Percentiles rank a stretch among this genome's conserved stretches.
Evolutionary conservation across 2,888 invertebrate species (phyloP).

Genomic region (Athetis lepigone): DNA sequence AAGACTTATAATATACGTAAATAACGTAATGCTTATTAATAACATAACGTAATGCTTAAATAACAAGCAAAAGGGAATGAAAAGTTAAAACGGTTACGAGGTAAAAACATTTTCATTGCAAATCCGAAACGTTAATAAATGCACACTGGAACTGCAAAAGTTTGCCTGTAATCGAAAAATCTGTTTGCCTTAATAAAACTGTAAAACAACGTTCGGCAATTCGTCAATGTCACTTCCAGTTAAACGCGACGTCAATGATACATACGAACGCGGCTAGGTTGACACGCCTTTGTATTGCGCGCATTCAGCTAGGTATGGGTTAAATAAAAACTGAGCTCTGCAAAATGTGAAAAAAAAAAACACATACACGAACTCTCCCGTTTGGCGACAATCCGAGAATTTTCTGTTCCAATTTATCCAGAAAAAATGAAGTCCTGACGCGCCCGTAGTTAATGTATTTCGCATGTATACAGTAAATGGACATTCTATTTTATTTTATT

Average conservation of each 20-base stretch:
- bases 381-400: constrained; percentile 64
- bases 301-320: constrained; percentile 80
- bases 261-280: constrained; percentile 68
- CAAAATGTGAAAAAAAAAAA: constrained; percentile 75
- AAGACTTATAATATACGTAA: background rate
- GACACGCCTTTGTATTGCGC: constrained; percentile 82
- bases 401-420: constrained; percentile 54
- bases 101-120: background rate
- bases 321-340: constrained; percentile 80
- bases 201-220: constrained; percentile 25
- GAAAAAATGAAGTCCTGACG: constrained; percentile 44
- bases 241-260: constrained; percentile 48
- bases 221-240: constrained; percentile 60
- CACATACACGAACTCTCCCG: constrained; percentile 61
- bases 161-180: no score
- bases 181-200: constrained; percentile 24
- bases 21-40: background rate
- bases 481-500: no score
- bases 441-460: constrained; percentile 1
- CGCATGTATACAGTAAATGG: no score
- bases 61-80: background rate
- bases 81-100: background rate
- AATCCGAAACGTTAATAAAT: background rate
- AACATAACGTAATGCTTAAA: background rate
- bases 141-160: background rate